Evolutionary conservation across 2,797 vertebrate species (phyloP).

Genomic region (Oreonectes daqikongensis): DNA sequence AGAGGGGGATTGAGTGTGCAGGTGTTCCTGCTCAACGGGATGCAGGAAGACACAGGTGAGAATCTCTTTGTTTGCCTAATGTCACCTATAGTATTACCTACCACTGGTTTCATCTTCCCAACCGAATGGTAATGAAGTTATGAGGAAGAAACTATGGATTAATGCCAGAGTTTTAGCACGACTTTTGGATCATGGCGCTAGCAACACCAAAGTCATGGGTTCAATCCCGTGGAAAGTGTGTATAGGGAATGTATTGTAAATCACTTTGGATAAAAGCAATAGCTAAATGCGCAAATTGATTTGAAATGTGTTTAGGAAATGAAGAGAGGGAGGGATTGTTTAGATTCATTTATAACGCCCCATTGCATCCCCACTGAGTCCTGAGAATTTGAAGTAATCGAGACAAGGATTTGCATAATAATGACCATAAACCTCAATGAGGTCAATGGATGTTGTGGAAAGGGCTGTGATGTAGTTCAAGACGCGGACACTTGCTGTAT

Average conservation of each 20-base stretch:
- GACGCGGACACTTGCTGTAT: constrained; percentile 43
- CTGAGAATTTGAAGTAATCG: constrained; percentile 20
- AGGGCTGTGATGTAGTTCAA: constrained; percentile 23
- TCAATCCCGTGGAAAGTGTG: not conserved
- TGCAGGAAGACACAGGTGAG: constrained; percentile 51
- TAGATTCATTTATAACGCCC: constrained; percentile 21
- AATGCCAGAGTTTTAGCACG: not conserved
- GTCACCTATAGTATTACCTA: constrained; percentile 10
- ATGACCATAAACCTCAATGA: constrained; percentile 28
- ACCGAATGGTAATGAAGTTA: constrained; percentile 42
- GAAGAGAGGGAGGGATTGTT: constrained; percentile 18
- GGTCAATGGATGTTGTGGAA: constrained; percentile 27
- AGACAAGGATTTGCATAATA: constrained; percentile 39
- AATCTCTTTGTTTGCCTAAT: constrained; percentile 59
- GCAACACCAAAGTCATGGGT: not conserved
- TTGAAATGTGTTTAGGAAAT: not conserved
- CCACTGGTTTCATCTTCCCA: constrained; percentile 20
- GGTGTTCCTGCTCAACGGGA: constrained; percentile 35
- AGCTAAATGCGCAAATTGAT: not conserved
- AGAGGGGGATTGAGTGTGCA: constrained; percentile 47
- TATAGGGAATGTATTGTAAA: not conserved
- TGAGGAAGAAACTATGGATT: constrained; percentile 37
- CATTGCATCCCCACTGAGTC: not conserved
- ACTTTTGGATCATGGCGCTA: not conserved
- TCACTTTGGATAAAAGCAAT: not conserved